These are phyloP conservation scores for Apis mellifera DNA, from an alignment of 1,140 invertebrate genomes.

Conservation along the genomic window DNA sequence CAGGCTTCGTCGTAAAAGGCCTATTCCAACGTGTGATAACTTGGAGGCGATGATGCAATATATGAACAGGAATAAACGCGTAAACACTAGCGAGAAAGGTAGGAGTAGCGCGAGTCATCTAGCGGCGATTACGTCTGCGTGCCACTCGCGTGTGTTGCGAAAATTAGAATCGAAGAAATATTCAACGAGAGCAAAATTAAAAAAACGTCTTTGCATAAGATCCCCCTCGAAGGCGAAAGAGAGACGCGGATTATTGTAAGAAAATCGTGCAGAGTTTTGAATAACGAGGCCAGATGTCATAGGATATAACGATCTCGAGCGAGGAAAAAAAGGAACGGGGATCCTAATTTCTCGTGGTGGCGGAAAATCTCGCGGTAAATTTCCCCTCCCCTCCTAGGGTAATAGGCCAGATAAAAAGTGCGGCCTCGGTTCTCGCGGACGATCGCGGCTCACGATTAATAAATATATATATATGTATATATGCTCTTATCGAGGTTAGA, in stretches of 20 bases:
- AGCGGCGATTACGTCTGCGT: no score
- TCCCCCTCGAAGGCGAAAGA: no score
- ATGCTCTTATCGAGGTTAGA: conserved; percentile 47
- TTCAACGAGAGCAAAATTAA: no score
- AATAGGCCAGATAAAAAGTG: conserved; percentile 42
- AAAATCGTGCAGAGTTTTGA: conserved; percentile 5
- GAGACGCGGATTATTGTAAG: not conserved
- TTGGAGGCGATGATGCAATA: no score
- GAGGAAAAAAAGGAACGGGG: not conserved
- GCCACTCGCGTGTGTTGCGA: no score
- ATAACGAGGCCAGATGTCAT: conserved; percentile 41
- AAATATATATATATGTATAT: conserved; percentile 52
- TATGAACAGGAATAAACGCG: no score
- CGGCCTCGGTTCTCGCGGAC: conserved; percentile 7
- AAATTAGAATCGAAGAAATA: no score
- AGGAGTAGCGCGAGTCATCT: no score
- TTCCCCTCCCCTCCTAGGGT: conserved; percentile 3
- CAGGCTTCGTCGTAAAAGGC: no score
- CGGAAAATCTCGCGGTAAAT: conserved; percentile 55
- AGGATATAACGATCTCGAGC: not conserved
- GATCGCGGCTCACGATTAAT: conserved; percentile 67
- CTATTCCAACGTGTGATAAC: no score
- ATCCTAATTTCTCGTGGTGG: conserved; percentile 38
- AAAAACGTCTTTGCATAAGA: no score
- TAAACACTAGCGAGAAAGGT: no score